Evolutionary conservation across 2,888 invertebrate genomes (phyloP).

Genomic region (Gibbula magus): DNA sequence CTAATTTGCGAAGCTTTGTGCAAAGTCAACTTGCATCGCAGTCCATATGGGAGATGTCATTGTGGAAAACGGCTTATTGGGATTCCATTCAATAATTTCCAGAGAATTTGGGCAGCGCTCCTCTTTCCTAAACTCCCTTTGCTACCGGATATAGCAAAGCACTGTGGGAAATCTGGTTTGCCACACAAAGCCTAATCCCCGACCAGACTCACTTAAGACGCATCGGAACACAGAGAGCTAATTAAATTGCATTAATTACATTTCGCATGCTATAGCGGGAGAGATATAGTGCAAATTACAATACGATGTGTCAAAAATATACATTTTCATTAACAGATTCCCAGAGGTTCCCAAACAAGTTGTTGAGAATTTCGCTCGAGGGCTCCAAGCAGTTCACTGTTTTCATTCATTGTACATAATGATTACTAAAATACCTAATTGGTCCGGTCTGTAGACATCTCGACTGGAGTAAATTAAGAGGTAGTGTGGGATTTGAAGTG

Average conservation of each 20-base stretch:
- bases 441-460: neutral
- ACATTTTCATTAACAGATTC: no score
- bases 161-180: conserved; percentile 2
- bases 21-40: neutral
- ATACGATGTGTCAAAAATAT: no score
- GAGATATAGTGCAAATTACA: no score
- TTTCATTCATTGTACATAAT: neutral
- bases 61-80: neutral
- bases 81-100: neutral
- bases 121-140: neutral
- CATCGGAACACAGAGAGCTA: no score
- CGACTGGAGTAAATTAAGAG: neutral
- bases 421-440: neutral
- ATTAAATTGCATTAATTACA: no score
- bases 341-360: no score
- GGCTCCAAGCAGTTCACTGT: neutral
- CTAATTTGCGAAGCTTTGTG: neutral
- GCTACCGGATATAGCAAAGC: neutral
- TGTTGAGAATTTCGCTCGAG: neutral
- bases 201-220: neutral
- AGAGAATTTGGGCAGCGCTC: neutral
- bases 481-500: neutral
- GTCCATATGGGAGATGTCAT: conserved; percentile 1
- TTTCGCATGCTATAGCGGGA: no score
- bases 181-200: neutral